Evolutionary conservation across 2,888 invertebrate species (phyloP).

Genomic region (Dynastes grantii): DNA sequence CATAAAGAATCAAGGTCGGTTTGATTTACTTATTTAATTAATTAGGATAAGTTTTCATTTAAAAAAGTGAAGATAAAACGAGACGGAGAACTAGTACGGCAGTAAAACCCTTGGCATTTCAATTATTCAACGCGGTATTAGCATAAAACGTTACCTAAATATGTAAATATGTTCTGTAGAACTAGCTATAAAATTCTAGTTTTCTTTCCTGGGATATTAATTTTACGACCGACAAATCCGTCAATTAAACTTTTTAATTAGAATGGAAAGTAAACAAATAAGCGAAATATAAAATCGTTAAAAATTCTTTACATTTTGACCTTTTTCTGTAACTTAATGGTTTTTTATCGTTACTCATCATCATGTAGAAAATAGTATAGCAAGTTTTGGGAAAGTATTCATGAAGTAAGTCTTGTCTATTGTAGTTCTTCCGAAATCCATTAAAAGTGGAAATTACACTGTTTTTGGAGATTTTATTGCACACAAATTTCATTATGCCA

Average conservation of each 20-base stretch:
- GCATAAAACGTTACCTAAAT: conserved; percentile 48
- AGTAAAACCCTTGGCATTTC: conserved; percentile 45
- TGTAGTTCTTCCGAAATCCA: too few species aligned
- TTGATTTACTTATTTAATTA: conserved; percentile 46
- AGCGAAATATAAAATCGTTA: conserved; percentile 33
- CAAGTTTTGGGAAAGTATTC: too few species aligned
- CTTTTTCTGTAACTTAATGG: background rate
- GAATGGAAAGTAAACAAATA: conserved; percentile 44
- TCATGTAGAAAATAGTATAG: too few species aligned
- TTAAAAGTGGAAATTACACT: background rate
- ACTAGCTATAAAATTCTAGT: conserved; percentile 46
- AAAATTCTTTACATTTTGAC: conserved; percentile 18
- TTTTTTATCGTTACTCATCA: background rate
- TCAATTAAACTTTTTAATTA: conserved; percentile 47
- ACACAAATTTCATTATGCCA: too few species aligned
- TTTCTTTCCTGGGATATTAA: conserved; percentile 43
- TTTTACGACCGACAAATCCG: conserved; percentile 48
- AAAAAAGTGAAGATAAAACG: conserved; percentile 19
- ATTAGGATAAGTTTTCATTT: conserved; percentile 33
- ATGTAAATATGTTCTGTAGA: conserved; percentile 45
- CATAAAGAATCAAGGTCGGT: conserved; percentile 43
- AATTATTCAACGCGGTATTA: conserved; percentile 43
- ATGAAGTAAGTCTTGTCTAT: too few species aligned
- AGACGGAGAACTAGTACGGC: conserved; percentile 33
- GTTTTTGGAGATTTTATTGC: background rate